Conservation (phyloP, 2,888 invertebrate genomes). For the Eupithecia exiguata region DNA sequence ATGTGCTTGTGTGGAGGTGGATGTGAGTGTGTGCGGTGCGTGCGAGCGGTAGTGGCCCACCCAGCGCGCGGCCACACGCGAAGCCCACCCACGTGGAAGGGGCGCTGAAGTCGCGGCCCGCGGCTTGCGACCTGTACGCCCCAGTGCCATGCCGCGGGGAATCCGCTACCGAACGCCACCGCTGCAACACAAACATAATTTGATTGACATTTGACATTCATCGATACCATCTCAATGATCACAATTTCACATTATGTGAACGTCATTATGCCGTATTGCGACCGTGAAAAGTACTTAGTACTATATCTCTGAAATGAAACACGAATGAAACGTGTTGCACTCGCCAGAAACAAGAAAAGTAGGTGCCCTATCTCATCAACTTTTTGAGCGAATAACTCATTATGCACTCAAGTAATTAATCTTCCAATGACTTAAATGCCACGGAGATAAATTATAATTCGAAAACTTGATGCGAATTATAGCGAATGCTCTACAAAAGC, state of each 20-base stretch:
- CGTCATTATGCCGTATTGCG: too few relatives aligned
- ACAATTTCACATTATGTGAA: background rate
- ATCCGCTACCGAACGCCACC: conserved; percentile 43
- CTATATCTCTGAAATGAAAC: background rate
- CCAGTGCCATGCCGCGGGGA: conserved; percentile 39
- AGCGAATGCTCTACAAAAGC: conserved; percentile 41
- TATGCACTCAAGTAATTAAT: conserved; percentile 26
- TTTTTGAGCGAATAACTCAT: conserved; percentile 19
- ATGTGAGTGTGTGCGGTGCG: conserved; percentile 70
- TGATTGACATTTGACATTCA: conserved; percentile 71
- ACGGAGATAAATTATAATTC: conserved; percentile 22
- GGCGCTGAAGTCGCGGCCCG: conserved; percentile 73
- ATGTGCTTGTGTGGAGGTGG: conserved; percentile 68
- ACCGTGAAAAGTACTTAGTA: background rate
- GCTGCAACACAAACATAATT: conserved; percentile 35
- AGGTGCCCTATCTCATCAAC: conserved; percentile 7
- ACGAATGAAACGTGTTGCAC: background rate
- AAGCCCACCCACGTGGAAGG: conserved; percentile 82
- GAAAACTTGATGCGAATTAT: conserved; percentile 26
- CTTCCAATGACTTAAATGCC: conserved; percentile 32
- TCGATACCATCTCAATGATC: conserved; percentile 35
- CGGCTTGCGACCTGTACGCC: conserved; percentile 46
- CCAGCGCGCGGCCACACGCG: conserved; percentile 82
- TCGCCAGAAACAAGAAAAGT: conserved; percentile 8
- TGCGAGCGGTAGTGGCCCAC: conserved; percentile 76